Base-by-base conservation (phyloP, 2,797 vertebrate genomes). In the Xyrichtys novacula region DNA sequence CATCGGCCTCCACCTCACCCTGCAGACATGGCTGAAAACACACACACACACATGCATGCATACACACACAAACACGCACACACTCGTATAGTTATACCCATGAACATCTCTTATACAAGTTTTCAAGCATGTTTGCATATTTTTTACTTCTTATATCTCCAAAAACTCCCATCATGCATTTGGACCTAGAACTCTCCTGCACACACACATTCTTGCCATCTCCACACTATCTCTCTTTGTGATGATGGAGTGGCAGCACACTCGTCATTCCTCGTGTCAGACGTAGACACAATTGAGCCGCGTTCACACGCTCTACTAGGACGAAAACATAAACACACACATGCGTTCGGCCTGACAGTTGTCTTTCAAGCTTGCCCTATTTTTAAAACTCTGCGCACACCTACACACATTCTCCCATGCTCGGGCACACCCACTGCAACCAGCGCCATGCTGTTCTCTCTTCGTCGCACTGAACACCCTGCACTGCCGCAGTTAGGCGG, bases 1-100 rank as follows among this genome's bases (percentile, higher is more conserved):
- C 76, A 76, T 78, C 73, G 60, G 92, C 86, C 94, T 92, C 92
- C 93, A 90, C 93, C 93, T 94, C 93, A 91, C 91, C 93, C 93
- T 92, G 90, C 88, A 94, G 94, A 90, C 92, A 93, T 91, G 84
- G 88, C 89, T 89, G 84, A 84, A 80, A 64, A 81, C 84, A 81
- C 63, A 44, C 71, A 49, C 26, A 12, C 42, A 22, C 19, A 11
- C 42, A 44, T 23, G 26, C 44, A 66, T 54, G 52, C 52, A 61
- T 23, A 28, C 20, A 31, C 34, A 20, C 22, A 34, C 23, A 47
- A 7, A 31, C 61, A 61, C 12, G 20, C 15, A 38, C n/a, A 55
- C 26, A 56, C 34, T 52, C 6, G n/a, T 49, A 58, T 26, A 22
- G 43, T 52, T 26, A 49, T 56, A 61, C 65, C 10, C 66, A 63